Evolutionary conservation across 2,888 invertebrate species (phyloP), one percentile per base, ranked within the genome.

Genomic region (Ectobius pallidus): DNA sequence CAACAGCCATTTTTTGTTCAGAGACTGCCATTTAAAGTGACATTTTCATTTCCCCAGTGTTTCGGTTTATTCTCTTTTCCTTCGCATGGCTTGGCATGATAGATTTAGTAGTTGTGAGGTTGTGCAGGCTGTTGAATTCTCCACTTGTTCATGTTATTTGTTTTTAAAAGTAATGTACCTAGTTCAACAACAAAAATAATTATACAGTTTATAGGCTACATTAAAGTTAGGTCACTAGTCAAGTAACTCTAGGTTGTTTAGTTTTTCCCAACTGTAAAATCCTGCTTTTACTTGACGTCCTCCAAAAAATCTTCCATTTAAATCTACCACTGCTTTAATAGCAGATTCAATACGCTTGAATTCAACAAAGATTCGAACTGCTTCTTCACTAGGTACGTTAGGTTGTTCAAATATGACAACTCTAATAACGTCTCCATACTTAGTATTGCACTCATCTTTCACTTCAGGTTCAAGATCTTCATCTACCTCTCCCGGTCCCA

Each of bases 401-500:
- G 92, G 92, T 75, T 97, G 86, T 87, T 98, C 97, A 81, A 94
- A 96, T 78, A 99, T 97, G 34, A 97, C 85, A 65, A 97, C 97
- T 82, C 93, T 92, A 9, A 92, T 87, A 0, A 99, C 98, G 80
- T 97, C 97, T 0, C 99, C 99, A 83, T 99, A 99, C 85, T 99
- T 99, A 20, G 92, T 91, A 80, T 97, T 93, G 82, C 99, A 99
- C 86, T 99, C 99, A 81, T 99, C 99, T 83, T 96, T 96, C 0
- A 98, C 98, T 87, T 99, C 99, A 0, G 96, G 96, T 82, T 99
- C 98, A 30, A 99, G 86, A 78, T 99, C 98, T 76, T 96, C 94
- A 81, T 99, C 99, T 0, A 99, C 98, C 85, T 99, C 99, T 0
- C 98, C 98, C 1, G 97, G 97, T 0, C 97, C 97, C 58, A 99